Evolutionary conservation across 2,113 vertebrate species (phyloP), one percentile per base, ranked within the genome.

Genomic region (Ageneiosus marmoratus): DNA sequence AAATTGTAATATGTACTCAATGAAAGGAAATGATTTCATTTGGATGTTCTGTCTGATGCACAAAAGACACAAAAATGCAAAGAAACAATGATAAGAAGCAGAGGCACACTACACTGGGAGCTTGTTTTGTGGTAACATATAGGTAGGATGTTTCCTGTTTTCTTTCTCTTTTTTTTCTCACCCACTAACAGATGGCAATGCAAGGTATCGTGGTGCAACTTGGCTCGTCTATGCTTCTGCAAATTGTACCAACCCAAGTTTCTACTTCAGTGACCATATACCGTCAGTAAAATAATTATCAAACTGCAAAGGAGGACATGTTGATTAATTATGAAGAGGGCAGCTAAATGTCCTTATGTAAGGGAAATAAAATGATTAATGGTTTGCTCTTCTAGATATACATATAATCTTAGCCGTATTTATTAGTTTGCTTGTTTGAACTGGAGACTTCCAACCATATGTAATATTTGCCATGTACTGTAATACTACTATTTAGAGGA

Each of bases 91-190:
- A 53, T 20, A 37, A 13, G 29, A 55, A 12, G 32, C 15, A 60
- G 18, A 50, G 56, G 27, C 1, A 51, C 46, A 53, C 63, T 56
- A 44, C 6, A 70, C 18, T 46, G n/a, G 11, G 51, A 77, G 65
- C 32, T 16, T 44, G n/a, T 24, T 48, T 58, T 86, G 85, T 86
- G 81, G 84, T 60, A 85, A 32, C 62, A 81, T 60, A 10, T 83
- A 87, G 56, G 74, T 53, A 60, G 79, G 75, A 84, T 78, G 83
- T 80, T 87, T 91, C 84, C 77, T 89, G 81, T 88, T 77, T 75
- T 32, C 16, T 11, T 32, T n/a, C 5, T 5, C 12, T 67, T 67
- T 72, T 84, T 70, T 83, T 20, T 86, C 41, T 77, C 70, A 37
- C 24, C 67, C 65, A 37, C 76, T 51, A 79, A 18, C 82, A 85